phyloP scores from a whole-genome alignment of 1,140 invertebrate species.

The Ostrea denselamellosa region DNA sequence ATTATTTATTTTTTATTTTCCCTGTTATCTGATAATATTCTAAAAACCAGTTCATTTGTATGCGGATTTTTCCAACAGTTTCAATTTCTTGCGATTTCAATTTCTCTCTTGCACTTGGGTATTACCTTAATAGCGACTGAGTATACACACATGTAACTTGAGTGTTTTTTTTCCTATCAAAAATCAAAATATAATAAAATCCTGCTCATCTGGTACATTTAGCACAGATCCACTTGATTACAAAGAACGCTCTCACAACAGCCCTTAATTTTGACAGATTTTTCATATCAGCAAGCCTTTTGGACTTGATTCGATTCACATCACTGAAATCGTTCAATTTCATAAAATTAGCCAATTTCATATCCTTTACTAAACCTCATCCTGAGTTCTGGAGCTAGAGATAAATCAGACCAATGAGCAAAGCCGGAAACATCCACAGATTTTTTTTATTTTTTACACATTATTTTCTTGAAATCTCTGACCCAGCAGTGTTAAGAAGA shows the following conservation, averaged over 20 bases:
- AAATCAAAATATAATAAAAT: slow-evolving; percentile 28
- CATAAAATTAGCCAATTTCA: slow-evolving; percentile 34
- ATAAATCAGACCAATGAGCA: background rate
- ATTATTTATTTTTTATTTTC: background rate
- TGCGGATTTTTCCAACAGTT: background rate
- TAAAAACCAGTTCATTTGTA: background rate
- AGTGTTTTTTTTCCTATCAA: background rate
- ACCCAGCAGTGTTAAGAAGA: slow-evolving; percentile 27
- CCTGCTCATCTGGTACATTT: background rate
- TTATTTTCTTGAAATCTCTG: background rate
- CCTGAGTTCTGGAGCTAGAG: background rate
- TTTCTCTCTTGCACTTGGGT: background rate
- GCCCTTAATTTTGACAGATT: slow-evolving; percentile 32
- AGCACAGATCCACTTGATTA: background rate
- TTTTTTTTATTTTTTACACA: background rate
- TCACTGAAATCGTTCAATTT: slow-evolving; percentile 28
- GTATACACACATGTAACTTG: background rate
- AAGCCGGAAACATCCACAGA: slow-evolving; percentile 7
- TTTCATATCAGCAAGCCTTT: slow-evolving; percentile 36
- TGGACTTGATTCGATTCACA: slow-evolving; percentile 22
- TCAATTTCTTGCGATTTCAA: background rate
- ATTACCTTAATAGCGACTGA: background rate
- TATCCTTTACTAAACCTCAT: slow-evolving; percentile 4
- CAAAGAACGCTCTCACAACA: background rate
- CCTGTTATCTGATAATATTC: background rate